Evolutionary conservation across 2,113 vertebrate species (phyloP).

Genomic region (Edolisoma coerulescens): DNA sequence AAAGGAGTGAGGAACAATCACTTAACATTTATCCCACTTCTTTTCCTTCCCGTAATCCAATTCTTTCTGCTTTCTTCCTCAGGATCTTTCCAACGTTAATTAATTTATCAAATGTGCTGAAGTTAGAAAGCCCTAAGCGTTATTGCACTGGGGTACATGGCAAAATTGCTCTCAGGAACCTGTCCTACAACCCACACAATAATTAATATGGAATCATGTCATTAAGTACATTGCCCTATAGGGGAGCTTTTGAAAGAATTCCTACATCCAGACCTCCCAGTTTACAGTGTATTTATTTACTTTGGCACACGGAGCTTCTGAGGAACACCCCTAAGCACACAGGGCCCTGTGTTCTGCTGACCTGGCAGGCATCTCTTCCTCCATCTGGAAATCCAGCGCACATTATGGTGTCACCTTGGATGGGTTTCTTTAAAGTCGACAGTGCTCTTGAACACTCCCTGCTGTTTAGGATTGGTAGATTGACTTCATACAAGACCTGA

Average conservation of each 20-base stretch:
- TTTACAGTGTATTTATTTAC: neutral
- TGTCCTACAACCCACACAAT: neutral
- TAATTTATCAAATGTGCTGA: neutral
- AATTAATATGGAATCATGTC: neutral
- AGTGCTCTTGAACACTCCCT: slow-evolving; percentile 75
- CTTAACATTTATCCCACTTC: neutral
- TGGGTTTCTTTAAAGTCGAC: slow-evolving; percentile 62
- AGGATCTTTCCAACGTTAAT: neutral
- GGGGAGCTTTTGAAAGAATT: neutral
- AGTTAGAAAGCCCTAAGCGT: neutral
- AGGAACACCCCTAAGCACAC: neutral
- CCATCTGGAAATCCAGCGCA: slow-evolving; percentile 86
- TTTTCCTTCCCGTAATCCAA: neutral
- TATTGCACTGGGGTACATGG: neutral
- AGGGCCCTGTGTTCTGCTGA: slow-evolving; percentile 12
- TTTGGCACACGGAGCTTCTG: neutral
- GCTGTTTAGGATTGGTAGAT: slow-evolving; percentile 76
- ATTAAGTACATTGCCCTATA: neutral
- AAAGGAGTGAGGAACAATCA: neutral
- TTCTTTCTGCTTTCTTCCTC: neutral
- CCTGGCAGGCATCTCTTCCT: slow-evolving; percentile 87
- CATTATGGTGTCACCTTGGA: slow-evolving; percentile 69
- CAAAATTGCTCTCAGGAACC: neutral
- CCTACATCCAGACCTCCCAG: neutral
- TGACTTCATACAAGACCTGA: slow-evolving; percentile 75